These are phyloP conservation scores for Caenorhabditis angaria DNA, from an alignment of 2,888 invertebrate species.

Conservation along the genomic window DNA sequence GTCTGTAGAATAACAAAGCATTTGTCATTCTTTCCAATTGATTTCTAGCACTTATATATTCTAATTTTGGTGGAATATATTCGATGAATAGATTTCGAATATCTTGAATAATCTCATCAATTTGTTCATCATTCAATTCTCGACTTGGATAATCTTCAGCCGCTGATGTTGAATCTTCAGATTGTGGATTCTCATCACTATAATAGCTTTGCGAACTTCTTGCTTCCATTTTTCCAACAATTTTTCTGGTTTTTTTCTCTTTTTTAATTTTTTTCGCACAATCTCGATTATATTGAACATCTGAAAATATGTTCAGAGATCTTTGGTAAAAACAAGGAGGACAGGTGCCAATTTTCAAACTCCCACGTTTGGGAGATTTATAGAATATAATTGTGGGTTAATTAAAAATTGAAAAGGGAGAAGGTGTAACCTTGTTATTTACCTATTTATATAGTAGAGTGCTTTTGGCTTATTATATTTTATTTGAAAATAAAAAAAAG, in stretches of 20 bases:
- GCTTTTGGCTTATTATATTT: neutral
- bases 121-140: conserved; percentile 18
- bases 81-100: conserved; percentile 32
- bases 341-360: neutral
- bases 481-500: conserved; percentile 8
- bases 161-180: conserved; percentile 29
- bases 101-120: conserved; percentile 34
- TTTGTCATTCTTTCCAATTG: conserved; percentile 26
- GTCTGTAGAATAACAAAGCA: conserved; percentile 21
- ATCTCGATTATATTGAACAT: conserved; percentile 44
- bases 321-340: too few species aligned
- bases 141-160: conserved; percentile 19
- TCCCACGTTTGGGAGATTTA: too few species aligned
- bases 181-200: conserved; percentile 13
- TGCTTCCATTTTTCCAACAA: neutral
- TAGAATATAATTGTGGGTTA: too few species aligned
- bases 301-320: conserved; percentile 14
- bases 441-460: too few species aligned
- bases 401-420: too few species aligned
- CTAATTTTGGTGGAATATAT: conserved; percentile 32
- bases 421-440: too few species aligned
- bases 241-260: neutral
- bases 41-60: conserved; percentile 25
- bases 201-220: neutral
- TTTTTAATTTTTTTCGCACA: conserved; percentile 20